Evolutionary conservation across 1,140 invertebrate species (phyloP), one percentile per base, ranked within the genome.

Genomic region (Phymastichus coffea): DNA sequence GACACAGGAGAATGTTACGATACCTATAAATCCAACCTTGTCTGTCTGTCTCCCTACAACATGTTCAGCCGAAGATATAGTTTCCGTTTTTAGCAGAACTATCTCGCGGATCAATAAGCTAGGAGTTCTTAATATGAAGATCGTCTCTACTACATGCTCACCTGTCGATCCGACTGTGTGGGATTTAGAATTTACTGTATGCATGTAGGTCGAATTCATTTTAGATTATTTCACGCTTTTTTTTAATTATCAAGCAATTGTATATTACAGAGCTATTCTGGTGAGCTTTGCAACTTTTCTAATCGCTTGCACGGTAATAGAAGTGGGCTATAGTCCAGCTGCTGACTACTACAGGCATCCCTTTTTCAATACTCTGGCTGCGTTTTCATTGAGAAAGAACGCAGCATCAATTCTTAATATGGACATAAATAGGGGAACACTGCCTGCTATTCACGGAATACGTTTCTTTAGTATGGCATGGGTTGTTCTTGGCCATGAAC

Each of bases 31-130:
- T 7, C 56, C 51, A 19, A 33, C 4, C 0, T 7, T 59, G 14
- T 51, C 57, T 2, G 51, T 63, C 38, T 63, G 62, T 17, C 10
- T 59, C n/a, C 62, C 62, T 6, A 4, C 12, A 9, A 38, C 58
- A 4, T 61, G 58, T 23, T 35, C 22, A 3, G 33, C 43, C 4
- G n/a, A 54, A 4, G 52, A 55, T 22, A 23, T 55, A 3, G n/a
- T n/a, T 17, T 15, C 10, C 8, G n/a, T 61, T 0, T 26, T 54
- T 15, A 60, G 54, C 14, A 23, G 12, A 4, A 46, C 40, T 7
- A 44, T 59, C 30, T 9, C 2, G n/a, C 2, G n/a, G 10, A 17
- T 48, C n/a, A 14, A 9, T 9, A 7, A 6, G 28, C 12, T 12
- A 33, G 12, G n/a, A 15, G 6, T 15, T 17, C 9, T 30, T 6